Evolutionary conservation across 2,888 invertebrate genomes (phyloP).

Genomic region (Galeopsomyia nigrocyanea): DNA sequence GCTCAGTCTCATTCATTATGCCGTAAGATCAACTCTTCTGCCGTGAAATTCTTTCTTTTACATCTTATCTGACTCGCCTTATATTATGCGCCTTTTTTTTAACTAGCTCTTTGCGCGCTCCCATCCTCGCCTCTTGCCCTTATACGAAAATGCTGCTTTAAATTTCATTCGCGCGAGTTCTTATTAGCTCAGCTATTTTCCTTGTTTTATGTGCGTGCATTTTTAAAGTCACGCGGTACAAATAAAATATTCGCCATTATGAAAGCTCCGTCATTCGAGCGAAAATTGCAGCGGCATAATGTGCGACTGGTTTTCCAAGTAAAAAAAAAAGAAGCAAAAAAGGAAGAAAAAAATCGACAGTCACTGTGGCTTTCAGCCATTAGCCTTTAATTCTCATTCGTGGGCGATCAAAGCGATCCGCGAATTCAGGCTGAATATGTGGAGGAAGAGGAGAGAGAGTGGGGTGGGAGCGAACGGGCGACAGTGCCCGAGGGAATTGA

Average conservation of each 20-base stretch:
- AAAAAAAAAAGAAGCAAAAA: conserved; percentile 1
- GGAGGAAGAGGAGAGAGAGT: background rate
- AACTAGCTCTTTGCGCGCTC: background rate
- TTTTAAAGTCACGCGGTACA: no score
- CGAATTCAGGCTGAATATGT: conserved; percentile 9
- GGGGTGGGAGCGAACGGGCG: background rate
- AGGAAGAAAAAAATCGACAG: conserved; percentile 7
- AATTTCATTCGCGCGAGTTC: background rate
- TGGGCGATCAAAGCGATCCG: conserved; percentile 37
- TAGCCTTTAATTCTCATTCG: conserved; percentile 34
- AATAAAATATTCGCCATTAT: no score
- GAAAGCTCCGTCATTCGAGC: no score
- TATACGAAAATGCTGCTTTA: conserved; percentile 6
- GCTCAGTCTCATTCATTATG: conserved; percentile 35
- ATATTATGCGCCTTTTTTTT: no score
- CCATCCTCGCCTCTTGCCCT: background rate
- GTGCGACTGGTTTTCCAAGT: background rate
- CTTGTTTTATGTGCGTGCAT: background rate
- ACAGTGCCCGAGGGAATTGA: conserved; percentile 39
- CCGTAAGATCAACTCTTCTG: conserved; percentile 31
- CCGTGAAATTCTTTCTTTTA: conserved; percentile 13
- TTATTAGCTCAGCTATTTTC: background rate
- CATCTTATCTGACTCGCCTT: conserved; percentile 22
- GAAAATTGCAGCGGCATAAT: background rate
- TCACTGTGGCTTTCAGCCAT: conserved; percentile 20